Evolutionary conservation across 2,888 invertebrate genomes (phyloP).

Genomic region (Dasypolia templi): DNA sequence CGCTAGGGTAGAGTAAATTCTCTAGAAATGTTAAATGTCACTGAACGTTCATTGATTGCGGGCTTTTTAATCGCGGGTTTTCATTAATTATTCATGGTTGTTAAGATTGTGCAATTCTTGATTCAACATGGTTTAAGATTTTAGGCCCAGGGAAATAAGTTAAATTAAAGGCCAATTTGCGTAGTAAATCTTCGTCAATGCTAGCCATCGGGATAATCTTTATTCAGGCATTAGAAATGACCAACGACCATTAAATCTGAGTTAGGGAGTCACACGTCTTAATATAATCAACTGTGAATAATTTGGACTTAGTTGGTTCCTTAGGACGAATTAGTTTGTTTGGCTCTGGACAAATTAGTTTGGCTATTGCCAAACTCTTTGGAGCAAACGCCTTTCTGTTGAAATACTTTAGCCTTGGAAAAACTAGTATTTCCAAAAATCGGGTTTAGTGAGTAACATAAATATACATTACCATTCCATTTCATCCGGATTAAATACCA

Average conservation of each 20-base stretch:
- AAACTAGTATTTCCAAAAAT: slow-evolving; percentile 10
- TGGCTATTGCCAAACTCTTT: background rate
- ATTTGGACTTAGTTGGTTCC: background rate
- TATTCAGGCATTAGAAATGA: background rate
- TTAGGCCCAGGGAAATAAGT: background rate
- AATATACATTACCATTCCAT: background rate
- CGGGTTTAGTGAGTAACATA: slow-evolving; percentile 19
- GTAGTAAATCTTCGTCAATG: background rate
- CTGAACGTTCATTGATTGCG: background rate
- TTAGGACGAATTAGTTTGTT: background rate
- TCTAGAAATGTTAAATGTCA: background rate
- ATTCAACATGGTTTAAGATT: background rate
- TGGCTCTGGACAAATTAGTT: background rate
- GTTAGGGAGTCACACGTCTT: background rate
- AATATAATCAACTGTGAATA: background rate
- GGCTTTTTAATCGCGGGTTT: background rate
- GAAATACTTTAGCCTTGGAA: background rate
- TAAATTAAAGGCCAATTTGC: background rate
- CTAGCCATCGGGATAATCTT: background rate
- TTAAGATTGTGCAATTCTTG: background rate
- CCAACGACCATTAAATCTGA: background rate
- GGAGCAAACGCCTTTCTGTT: background rate
- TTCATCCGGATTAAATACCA: background rate
- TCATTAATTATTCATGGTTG: background rate
- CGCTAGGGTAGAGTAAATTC: background rate